phyloP scores from a whole-genome alignment of 2,888 invertebrate genomes.

The Aelia acuminata region DNA sequence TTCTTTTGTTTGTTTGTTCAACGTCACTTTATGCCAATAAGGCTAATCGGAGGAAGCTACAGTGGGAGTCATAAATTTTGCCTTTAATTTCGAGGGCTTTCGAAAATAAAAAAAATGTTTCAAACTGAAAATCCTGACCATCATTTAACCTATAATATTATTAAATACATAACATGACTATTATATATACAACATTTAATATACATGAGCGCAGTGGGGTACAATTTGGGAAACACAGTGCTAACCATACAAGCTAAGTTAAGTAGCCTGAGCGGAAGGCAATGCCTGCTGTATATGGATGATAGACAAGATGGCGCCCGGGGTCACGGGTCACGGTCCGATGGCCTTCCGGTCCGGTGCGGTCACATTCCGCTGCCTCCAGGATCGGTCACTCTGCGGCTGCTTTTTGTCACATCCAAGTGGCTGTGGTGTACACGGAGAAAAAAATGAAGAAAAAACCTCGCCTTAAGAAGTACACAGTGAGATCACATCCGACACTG shows the following conservation, averaged over 20 bases:
- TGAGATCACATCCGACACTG: neutral
- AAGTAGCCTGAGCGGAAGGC: neutral
- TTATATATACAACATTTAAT: no score
- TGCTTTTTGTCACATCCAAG: neutral
- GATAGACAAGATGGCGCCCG: constrained; percentile 23
- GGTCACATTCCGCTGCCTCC: constrained; percentile 39
- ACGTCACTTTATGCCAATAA: no score
- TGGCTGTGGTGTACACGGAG: neutral
- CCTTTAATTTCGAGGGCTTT: no score
- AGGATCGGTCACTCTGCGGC: constrained; percentile 25
- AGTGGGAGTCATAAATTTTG: no score
- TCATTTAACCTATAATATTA: no score
- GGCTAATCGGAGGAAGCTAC: no score
- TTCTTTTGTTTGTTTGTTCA: no score
- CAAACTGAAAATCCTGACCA: no score
- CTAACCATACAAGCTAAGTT: neutral
- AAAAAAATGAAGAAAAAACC: neutral
- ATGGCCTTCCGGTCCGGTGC: constrained; percentile 34
- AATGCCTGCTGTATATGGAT: constrained; percentile 12
- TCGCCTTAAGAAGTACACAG: neutral
- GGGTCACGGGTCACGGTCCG: constrained; percentile 43
- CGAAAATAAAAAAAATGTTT: no score
- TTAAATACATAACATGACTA: no score
- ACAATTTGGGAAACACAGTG: no score
- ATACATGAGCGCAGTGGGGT: no score